Conservation (phyloP, 1,140 invertebrate genomes). For the Drosophila navojoa region DNA sequence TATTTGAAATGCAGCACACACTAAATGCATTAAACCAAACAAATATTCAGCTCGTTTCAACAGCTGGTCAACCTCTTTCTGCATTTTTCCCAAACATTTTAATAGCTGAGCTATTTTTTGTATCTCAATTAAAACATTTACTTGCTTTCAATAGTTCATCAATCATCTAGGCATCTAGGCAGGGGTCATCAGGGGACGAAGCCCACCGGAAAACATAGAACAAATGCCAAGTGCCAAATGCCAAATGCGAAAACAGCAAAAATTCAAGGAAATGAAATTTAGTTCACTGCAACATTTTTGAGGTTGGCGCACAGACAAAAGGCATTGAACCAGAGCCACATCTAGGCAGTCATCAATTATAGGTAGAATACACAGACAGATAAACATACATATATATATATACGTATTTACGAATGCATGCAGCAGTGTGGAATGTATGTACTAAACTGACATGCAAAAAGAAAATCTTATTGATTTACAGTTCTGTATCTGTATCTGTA, state of each 20-base stretch:
- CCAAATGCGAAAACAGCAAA: conserved; percentile 26
- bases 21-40: conserved; percentile 22
- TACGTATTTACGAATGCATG: not conserved
- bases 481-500: too few relatives aligned
- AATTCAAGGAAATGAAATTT: conserved; percentile 40
- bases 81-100: not conserved
- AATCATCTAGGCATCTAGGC: conserved; percentile 20
- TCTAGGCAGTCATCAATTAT: conserved; percentile 56
- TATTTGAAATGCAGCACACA: conserved; percentile 29
- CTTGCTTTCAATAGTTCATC: conserved; percentile 40
- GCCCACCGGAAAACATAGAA: conserved; percentile 10
- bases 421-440: not conserved
- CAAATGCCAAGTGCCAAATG: conserved; percentile 26
- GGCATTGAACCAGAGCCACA: conserved; percentile 23
- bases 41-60: conserved; percentile 20
- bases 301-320: conserved; percentile 42
- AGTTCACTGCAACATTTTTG: conserved; percentile 38
- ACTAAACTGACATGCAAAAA: not conserved
- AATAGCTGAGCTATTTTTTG: conserved; percentile 18
- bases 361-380: conserved; percentile 13
- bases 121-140: conserved; percentile 43
- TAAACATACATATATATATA: not conserved
- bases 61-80: not conserved
- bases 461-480: not conserved
- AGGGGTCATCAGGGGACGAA: not conserved